Conservation (phyloP, 2,797 vertebrate species). For the Catharus ustulatus region DNA sequence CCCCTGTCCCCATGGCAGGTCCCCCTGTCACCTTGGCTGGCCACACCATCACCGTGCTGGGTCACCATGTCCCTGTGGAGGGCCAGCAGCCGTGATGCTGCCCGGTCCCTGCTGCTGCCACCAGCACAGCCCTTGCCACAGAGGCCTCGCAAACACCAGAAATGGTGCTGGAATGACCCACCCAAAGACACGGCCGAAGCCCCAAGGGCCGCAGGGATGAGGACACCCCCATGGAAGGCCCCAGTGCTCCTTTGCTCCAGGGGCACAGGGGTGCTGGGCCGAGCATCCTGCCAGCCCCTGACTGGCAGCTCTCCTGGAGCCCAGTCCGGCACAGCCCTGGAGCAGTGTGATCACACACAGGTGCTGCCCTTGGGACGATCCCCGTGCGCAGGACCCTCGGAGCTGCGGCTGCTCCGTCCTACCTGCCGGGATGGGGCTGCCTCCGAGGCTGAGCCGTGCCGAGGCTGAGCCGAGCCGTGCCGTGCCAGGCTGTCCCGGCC, state of each 20-base stretch:
- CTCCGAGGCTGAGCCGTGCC: background rate
- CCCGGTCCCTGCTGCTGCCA: background rate
- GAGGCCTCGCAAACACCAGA: background rate
- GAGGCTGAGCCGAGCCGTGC: background rate
- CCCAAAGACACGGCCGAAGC: rapidly evolving
- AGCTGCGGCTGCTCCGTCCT: background rate
- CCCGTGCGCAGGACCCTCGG: rapidly evolving
- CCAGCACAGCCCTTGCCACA: rapidly evolving
- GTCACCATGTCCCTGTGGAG: rapidly evolving
- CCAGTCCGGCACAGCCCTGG: rapidly evolving
- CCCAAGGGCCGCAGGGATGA: rapidly evolving
- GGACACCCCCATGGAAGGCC: rapidly evolving
- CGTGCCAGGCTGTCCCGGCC: background rate
- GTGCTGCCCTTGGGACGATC: rapidly evolving
- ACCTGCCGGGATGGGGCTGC: background rate
- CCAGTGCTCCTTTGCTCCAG: rapidly evolving
- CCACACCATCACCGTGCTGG: background rate
- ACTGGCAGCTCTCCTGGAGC: rapidly evolving
- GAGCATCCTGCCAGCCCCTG: background rate
- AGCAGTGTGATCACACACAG: rapidly evolving
- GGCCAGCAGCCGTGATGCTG: background rate
- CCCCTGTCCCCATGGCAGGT: background rate
- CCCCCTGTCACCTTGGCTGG: rapidly evolving
- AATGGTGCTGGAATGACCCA: background rate
- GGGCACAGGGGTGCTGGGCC: rapidly evolving